Evolutionary conservation across 2,888 invertebrate genomes (phyloP), one percentile per base, ranked within the genome.

Genomic region (Trichogramma evanescens): DNA sequence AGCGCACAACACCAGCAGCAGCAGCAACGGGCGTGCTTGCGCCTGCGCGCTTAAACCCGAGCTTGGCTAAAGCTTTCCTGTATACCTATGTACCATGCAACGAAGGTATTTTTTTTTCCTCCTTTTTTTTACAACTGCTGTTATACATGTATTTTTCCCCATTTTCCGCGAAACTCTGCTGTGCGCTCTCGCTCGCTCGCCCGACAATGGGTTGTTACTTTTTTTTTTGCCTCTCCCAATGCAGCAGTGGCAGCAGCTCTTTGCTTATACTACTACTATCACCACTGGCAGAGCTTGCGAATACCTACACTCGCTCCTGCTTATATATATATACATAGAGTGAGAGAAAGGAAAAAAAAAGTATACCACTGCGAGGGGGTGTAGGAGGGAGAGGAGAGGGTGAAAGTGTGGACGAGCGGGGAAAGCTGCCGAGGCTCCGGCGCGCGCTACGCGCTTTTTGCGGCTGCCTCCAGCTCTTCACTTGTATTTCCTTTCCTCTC

Each of bases 161-260:
- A 51, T 54, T 61, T 56, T 56, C 56, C 57, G 45, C 56, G 51
- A 61, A 54, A 13, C 39, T 48, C 39, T 5, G 49, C 40, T 38
- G 8, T 43, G 41, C 13, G 6, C 26, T 42, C 26, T 13, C 45
- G 13, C 45, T 51, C 44, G 6, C 56, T 60, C 45, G 44, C n/a
- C 26, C 51, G 50, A 57, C 61, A 61, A 58, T 58, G 51, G 57
- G 54, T 61, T 58, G 57, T 58, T 61, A 61, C 58, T 61, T 58
- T 61, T 58, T 61, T 51, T 26, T 41, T 6, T n/a, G n/a, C 46
- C 39, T n/a, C n/a, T 41, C 42, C 9, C 26, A 26, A 26, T 26
- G 26, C 26, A 26, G 26, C 26, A 26, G 26, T 26, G 26, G 26
- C 26, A 26, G 26, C 26, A 1, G 26, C 26, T 26, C 26, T 26